Evolutionary conservation across 2,797 vertebrate species (phyloP).

Genomic region (Enteromius anoplus): DNA sequence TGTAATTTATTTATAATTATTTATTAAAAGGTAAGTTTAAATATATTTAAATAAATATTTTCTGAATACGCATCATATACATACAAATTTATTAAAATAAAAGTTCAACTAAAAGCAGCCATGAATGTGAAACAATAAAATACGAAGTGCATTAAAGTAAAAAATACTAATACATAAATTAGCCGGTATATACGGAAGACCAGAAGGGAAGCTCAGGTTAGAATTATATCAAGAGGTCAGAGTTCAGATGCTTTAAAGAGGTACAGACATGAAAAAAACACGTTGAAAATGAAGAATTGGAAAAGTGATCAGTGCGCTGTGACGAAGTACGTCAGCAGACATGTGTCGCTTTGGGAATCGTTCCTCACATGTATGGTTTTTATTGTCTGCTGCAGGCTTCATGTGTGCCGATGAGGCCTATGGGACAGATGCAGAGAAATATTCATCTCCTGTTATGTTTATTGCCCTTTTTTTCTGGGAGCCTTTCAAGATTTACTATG

Average conservation of each 20-base stretch:
- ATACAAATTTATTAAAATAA: not conserved
- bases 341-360: not conserved
- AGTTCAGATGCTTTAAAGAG: slow-evolving; percentile 33
- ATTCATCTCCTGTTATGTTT: slow-evolving; percentile 40
- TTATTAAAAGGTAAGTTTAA: not conserved
- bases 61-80: not conserved
- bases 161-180: not conserved
- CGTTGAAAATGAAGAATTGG: slow-evolving; percentile 20
- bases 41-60: not conserved
- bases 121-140: not conserved
- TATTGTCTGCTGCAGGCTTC: slow-evolving; percentile 28
- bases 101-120: not conserved
- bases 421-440: slow-evolving; percentile 33
- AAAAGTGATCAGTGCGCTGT: slow-evolving; percentile 2
- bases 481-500: slow-evolving; percentile 72
- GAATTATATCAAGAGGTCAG: slow-evolving; percentile 22
- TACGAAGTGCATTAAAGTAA: not conserved
- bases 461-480: slow-evolving; percentile 32
- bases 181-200: not conserved
- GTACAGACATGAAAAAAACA: slow-evolving; percentile 6
- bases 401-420: slow-evolving; percentile 15
- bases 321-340: slow-evolving; percentile 17
- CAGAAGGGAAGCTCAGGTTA: not conserved
- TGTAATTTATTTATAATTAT: too few species aligned
- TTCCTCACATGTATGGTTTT: slow-evolving; percentile 18